Percentiles rank a stretch among this genome's conserved stretches.
Evolutionary conservation across 2,797 vertebrate genomes (phyloP).

Genomic region (Lagodon rhomboides): DNA sequence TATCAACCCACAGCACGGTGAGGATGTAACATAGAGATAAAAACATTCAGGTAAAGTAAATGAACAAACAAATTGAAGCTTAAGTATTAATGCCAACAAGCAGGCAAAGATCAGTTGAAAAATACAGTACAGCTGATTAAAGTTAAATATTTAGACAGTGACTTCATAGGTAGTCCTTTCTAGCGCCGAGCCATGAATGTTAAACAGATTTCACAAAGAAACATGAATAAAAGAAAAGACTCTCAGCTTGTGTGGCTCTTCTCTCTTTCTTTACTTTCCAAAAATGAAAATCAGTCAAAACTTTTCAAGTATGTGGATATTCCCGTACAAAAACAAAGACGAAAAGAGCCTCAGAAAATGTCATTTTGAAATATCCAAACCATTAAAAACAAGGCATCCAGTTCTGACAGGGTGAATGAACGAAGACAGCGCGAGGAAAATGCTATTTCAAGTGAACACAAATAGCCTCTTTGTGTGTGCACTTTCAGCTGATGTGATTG

Average conservation of each 20-base stretch:
- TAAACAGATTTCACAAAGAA: slow-evolving; percentile 52
- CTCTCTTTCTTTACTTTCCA: slow-evolving; percentile 22
- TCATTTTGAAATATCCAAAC: slow-evolving; percentile 2
- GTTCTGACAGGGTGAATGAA: slow-evolving; percentile 24
- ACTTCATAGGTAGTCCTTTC: slow-evolving; percentile 49
- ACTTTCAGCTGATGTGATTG: slow-evolving; percentile 65
- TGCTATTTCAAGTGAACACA: slow-evolving; percentile 48
- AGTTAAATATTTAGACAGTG: slow-evolving; percentile 67
- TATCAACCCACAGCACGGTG: slow-evolving; percentile 36
- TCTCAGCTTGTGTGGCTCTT: slow-evolving; percentile 33
- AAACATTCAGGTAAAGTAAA: slow-evolving; percentile 27
- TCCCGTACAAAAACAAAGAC: slow-evolving; percentile 2
- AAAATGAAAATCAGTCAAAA: slow-evolving; percentile 38
- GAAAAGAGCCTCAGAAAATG: slow-evolving; percentile 7
- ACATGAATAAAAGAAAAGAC: slow-evolving; percentile 65
- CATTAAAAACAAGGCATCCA: background rate
- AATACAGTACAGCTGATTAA: slow-evolving; percentile 59
- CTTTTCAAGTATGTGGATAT: slow-evolving; percentile 22
- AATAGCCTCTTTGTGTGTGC: slow-evolving; percentile 70
- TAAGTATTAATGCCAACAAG: slow-evolving; percentile 62
- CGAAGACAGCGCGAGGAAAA: slow-evolving; percentile 33
- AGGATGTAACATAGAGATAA: slow-evolving; percentile 48
- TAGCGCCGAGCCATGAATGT: slow-evolving; percentile 47
- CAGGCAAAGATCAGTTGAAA: slow-evolving; percentile 50
- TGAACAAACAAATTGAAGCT: slow-evolving; percentile 28